Conservation (phyloP, 2,113 vertebrate genomes). For the Camelus dromedarius region DNA sequence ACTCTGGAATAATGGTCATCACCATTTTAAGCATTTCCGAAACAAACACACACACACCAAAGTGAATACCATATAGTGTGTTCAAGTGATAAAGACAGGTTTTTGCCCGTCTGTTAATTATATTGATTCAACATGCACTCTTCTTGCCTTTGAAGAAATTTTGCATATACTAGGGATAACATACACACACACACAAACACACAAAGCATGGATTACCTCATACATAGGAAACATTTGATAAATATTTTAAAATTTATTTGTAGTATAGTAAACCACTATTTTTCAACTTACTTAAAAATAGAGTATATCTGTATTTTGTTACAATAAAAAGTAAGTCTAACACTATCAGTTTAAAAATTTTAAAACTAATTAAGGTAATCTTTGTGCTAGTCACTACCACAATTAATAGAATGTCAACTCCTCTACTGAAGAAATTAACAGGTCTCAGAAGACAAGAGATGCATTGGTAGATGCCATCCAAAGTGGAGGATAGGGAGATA, state of each 20-base stretch:
- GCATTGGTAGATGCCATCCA: neutral
- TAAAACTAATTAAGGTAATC: neutral
- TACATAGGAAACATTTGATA: neutral
- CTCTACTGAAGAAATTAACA: neutral
- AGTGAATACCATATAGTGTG: neutral
- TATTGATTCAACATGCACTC: neutral
- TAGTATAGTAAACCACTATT: neutral
- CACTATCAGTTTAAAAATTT: neutral
- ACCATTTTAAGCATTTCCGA: neutral
- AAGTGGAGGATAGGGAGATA: neutral
- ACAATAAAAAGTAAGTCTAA: neutral
- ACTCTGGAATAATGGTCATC: neutral
- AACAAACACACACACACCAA: neutral
- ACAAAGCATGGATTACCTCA: neutral
- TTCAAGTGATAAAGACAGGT: neutral
- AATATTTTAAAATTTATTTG: neutral
- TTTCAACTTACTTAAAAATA: neutral
- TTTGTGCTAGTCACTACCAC: neutral
- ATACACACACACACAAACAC: neutral
- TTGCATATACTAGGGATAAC: neutral
- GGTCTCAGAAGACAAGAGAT: neutral
- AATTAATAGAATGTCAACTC: neutral
- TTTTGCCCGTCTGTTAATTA: neutral
- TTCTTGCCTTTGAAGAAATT: neutral
- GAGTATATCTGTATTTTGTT: neutral